Evolutionary conservation across 1,140 invertebrate species (phyloP), one percentile per base, ranked within the genome.

Genomic region (Chrysoperla carnea): DNA sequence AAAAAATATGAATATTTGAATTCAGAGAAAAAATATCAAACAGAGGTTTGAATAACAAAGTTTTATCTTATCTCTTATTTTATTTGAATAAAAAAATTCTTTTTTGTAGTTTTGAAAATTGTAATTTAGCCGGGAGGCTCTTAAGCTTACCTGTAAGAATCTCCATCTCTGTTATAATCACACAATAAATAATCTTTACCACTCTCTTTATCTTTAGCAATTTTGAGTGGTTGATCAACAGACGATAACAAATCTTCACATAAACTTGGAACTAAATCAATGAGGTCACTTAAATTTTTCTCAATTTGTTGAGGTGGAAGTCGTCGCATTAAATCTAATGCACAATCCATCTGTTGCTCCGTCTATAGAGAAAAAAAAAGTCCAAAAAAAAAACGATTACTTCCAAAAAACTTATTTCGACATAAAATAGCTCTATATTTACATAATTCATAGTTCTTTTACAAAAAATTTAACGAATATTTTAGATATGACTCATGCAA

Each of bases 141-240:
- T n/a, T n/a, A n/a, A n/a, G n/a, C n/a, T 31, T 54, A 85, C 84
- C 85, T 82, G 63, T 99, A 99, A 11, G 94, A 99, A 66, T 99
- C 95, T 15, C 93, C 94, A 68, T 99, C 95, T 58, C 96, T 75
- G 64, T 97, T 99, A 58, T 99, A 99, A 70, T 99, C 96, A 68
- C 96, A 99, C 4, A 99, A 66, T 41, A 99, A 69, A 67, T 97
- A 99, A 63, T 99, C 94, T 64, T 92, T 95, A 28, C 93, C 92
- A 45, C 79, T 80, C 53, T 80, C 81, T 58, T 88, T 89, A 62
- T 99, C 94, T 62, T 90, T 78, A 42, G 91, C 90, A 52, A 99
- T 92, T 73, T 99, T 98, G 39, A 99, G 66, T 8, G 95, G 95
- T 63, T 99, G 95, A 66, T 99, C 95, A 17, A 99, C 93, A 1